Conservation (phyloP, 2,797 vertebrate genomes). For the Melanotaenia nigrans region DNA sequence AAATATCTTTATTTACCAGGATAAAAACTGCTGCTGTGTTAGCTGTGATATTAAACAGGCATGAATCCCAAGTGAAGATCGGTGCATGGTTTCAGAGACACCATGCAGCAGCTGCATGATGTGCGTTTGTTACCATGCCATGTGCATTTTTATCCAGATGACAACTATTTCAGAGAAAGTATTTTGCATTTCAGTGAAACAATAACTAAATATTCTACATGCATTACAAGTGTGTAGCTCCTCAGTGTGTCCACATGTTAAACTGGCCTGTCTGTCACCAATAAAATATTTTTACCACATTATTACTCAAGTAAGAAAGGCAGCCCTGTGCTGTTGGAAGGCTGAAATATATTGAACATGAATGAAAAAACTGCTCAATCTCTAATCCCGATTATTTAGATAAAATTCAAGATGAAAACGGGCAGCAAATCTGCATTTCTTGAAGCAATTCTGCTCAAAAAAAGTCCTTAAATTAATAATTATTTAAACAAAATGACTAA, state of each 20-base stretch:
- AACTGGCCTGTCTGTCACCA: not conserved
- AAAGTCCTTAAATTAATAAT: too few relatives aligned
- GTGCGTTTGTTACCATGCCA: not conserved
- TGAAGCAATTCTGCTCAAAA: too few relatives aligned
- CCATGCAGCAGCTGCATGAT: too few relatives aligned
- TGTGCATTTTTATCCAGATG: not conserved
- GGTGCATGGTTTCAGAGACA: not conserved
- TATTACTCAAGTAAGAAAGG: not conserved
- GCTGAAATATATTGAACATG: not conserved
- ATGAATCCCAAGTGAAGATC: not conserved
- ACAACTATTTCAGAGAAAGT: not conserved
- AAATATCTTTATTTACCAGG: too few relatives aligned
- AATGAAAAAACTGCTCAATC: not conserved
- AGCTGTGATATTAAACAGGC: not conserved
- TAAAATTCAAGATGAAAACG: too few relatives aligned
- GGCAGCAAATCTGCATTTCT: too few relatives aligned
- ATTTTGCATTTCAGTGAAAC: not conserved
- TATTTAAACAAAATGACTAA: too few relatives aligned
- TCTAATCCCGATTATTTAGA: too few relatives aligned
- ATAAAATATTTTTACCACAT: not conserved
- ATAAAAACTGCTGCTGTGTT: too few relatives aligned
- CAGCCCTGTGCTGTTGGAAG: not conserved
- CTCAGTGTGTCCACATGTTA: not conserved
- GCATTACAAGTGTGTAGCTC: not conserved
- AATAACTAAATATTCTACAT: not conserved